Base-by-base conservation (phyloP, 2,797 vertebrate species). In the Kryptolebias ocellatus region DNA sequence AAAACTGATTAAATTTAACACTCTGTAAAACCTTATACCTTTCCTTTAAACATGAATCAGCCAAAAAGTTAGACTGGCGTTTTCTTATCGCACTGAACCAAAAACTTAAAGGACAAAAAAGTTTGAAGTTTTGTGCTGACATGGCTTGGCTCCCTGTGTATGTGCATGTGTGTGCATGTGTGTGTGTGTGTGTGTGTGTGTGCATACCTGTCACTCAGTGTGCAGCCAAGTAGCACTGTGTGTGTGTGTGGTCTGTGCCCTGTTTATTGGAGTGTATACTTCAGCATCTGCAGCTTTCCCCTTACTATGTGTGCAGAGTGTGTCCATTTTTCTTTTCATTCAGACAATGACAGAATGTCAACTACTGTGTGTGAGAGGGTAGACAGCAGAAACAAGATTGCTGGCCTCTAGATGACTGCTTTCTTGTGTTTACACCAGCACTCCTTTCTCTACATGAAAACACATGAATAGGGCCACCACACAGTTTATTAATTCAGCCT, bases 311-410 rank as follows among this genome's bases (percentile, higher is more conserved):
- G 64, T 78, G 69, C 67, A 73, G 55, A 83, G 67, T 83, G 71
- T 74, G 67, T 70, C 75, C 74, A 70, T 64, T 80, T 78, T 74
- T 24, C 20, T 24, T 87, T 88, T 84, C 37, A 45, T 85, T 83
- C 84, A 70, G 82, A 64, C 76, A 83, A 64, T 80, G 86, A 85
- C 86, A 86, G 79, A 82, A 81, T 80, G 76, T 82, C 79, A 81
- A 69, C 65, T 60, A 46, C 72, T 64, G 67, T 74, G 83, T 74
- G 76, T 60, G 80, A 80, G 67, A 80, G 64, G 67, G 59, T 71
- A 72, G 67, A 76, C 68, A 42, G 73, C 74, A 53, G 64, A 60
- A 60, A 78, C 78, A 79, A 68, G 69, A 80, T 73, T 72, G 71
- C 71, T 83, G 79, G 77, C 75, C 83, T 83, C 75, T 82, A 81